phyloP scores from a whole-genome alignment of 2,888 invertebrate genomes.

The Colostygia pectinataria region DNA sequence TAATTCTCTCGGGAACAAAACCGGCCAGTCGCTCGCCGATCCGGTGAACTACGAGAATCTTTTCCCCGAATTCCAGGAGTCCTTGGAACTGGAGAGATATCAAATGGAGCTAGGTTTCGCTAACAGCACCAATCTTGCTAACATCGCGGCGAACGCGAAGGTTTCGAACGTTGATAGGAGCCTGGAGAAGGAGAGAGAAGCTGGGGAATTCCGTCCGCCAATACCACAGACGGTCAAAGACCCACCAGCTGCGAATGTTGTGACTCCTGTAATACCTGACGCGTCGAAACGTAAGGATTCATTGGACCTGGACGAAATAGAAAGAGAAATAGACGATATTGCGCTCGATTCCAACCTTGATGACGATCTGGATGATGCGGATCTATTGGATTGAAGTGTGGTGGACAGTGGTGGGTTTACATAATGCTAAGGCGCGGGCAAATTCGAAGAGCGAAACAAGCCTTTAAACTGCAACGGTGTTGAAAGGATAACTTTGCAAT shows the following conservation, averaged over 20 bases:
- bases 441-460: background rate
- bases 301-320: slow-evolving; percentile 22
- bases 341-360: slow-evolving; percentile 22
- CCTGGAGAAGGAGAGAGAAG: slow-evolving; percentile 17
- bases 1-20: slow-evolving; percentile 19
- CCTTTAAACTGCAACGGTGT: background rate
- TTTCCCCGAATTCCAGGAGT: slow-evolving; percentile 21
- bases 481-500: background rate
- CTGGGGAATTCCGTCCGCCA: background rate
- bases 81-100: slow-evolving; percentile 18
- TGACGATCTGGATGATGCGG: slow-evolving; percentile 24
- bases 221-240: slow-evolving; percentile 1
- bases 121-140: slow-evolving; percentile 22
- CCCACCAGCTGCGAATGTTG: background rate
- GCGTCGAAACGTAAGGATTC: slow-evolving; percentile 20
- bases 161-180: slow-evolving; percentile 20
- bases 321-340: slow-evolving; percentile 24
- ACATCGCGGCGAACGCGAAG: slow-evolving; percentile 23
- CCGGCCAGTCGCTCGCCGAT: slow-evolving; percentile 24
- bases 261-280: background rate
- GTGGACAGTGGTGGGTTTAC: slow-evolving; percentile 10
- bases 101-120: slow-evolving; percentile 18
- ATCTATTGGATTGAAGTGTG: slow-evolving; percentile 23
- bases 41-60: slow-evolving; percentile 27
- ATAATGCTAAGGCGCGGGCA: background rate